Base-by-base conservation (phyloP, 2,888 invertebrate genomes). In the Choreutis nemorana region DNA sequence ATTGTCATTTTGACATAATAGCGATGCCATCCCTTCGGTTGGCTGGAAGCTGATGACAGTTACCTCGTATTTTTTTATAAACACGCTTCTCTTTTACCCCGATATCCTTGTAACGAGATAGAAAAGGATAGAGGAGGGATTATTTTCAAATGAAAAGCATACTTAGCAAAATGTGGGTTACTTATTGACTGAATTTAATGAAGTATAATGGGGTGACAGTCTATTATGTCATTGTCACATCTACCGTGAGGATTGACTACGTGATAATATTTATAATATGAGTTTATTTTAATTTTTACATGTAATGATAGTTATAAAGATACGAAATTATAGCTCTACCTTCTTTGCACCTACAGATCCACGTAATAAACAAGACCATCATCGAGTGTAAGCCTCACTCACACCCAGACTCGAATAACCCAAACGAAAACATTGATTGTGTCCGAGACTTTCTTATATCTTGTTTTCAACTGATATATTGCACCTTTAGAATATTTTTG, bases 1-100 rank as follows among this genome's bases (percentile, higher is more conserved):
- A 75, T 78, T 77, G 73, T 78, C 68, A 75, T 68, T 67, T 64
- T 64, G 70, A 72, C 70, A 78, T 75, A 77, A 77, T 77, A 77
- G 77, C 56, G 43, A 52, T 65, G 56, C 66, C 72, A 75, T 73
- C 73, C 70, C 54, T 59, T 26, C 53, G 56, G 61, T 73, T 77
- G 72, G 72, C 70, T 59, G 64, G 70, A 72, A 63, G 59, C 57
- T 51, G 64, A 71, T 61, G 68, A 73, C 72, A 73, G 70, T 64
- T 65, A 59, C 60, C 51, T 55, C 51, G 49, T 48, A 43, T 55
- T 65, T 64, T n/a, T 60, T 61, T 55, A 67, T 54, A 60, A 62
- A 61, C 52, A 44, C 43, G 37, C 38, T 23, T 68, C 62, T 42
- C 52, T 42, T 15, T 64, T 40, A 22, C 34, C 33, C 50, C 21